Base-by-base conservation (phyloP, 2,888 invertebrate genomes). In the Eupithecia inturbata region DNA sequence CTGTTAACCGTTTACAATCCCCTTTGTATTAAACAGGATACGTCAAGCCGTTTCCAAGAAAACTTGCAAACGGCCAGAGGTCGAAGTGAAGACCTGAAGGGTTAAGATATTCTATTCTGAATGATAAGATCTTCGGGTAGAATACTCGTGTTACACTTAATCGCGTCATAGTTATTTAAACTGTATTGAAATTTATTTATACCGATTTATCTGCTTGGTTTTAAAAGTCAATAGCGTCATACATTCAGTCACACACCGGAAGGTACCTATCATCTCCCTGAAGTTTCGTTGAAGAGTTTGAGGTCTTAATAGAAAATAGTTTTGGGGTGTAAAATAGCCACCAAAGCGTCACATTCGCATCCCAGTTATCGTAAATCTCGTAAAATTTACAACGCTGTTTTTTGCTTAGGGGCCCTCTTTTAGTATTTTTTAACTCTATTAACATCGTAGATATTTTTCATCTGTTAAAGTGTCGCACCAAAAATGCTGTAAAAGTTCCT, bases 21-120 rank as follows among this genome's bases (percentile, higher is more conserved):
- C 26, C 53, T 57, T 57, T 57, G 53, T 57, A n/a, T 22, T 57
- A 57, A 57, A 57, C 12, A 26, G 12, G 53, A 57, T 57, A 57
- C 5, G 4, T 57, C 53, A 53, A 53, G 12, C 53, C 53, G 26
- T 57, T 57, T 57, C 53, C 4, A 12, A 26, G 53, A 57, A 57
- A 26, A 57, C 26, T 22, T 57, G 26, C 53, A 26, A 57, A 57
- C 49, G 22, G 53, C 12, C 26, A 57, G 12, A 57, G 53, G 53
- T 57, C 53, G 14, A 26, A 57, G 26, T 57, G 53, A 57, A 57
- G 26, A 57, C 10, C 22, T 53, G 53, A 22, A 53, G n/a, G 49
- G 49, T 22, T 53, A 22, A 53, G 22, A 26, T 57, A 57, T 57
- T 57, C 22, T 53, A 53, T n/a, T 53, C 22, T n/a, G 53, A 53